phyloP scores from a whole-genome alignment of 2,797 vertebrate genomes.

The Liasis olivaceus region DNA sequence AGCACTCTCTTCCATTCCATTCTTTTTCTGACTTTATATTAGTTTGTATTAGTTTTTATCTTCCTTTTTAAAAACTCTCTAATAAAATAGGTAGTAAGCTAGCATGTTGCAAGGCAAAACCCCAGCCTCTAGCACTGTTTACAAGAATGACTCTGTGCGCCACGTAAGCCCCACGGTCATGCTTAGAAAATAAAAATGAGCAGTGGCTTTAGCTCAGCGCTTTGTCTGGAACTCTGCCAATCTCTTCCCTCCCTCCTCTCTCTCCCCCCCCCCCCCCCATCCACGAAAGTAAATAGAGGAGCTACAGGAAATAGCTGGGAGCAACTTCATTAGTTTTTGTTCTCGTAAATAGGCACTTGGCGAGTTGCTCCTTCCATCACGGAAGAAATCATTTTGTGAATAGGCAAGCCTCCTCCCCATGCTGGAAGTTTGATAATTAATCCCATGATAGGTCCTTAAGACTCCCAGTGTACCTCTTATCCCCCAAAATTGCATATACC shows the following conservation, averaged over 20 bases:
- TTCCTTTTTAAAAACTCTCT: too few species aligned
- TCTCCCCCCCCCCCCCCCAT: not conserved
- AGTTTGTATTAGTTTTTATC: too few species aligned
- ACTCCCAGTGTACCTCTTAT: not conserved
- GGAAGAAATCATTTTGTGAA: not conserved
- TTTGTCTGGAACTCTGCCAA: not conserved
- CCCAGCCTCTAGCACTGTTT: not conserved
- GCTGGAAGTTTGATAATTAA: not conserved
- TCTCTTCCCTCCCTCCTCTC: not conserved
- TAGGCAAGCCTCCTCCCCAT: not conserved
- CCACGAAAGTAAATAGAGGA: not conserved
- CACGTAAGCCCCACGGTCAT: not conserved
- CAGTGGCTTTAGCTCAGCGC: not conserved
- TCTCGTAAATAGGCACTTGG: not conserved
- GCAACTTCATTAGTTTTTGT: not conserved
- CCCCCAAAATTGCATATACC: not conserved
- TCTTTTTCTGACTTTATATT: too few species aligned
- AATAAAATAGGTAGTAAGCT: not conserved
- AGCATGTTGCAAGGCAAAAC: not conserved
- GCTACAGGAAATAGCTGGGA: not conserved
- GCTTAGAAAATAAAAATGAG: not conserved
- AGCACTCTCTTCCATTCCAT: too few species aligned
- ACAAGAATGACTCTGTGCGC: not conserved
- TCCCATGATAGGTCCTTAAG: not conserved
- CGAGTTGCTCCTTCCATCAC: not conserved